A percentile compares a stretch with the other conserved stretches of the same genome.
These are phyloP conservation scores for Artibeus jamaicensis DNA, from an alignment of 2,797 vertebrate genomes.

Conservation along the genomic window DNA sequence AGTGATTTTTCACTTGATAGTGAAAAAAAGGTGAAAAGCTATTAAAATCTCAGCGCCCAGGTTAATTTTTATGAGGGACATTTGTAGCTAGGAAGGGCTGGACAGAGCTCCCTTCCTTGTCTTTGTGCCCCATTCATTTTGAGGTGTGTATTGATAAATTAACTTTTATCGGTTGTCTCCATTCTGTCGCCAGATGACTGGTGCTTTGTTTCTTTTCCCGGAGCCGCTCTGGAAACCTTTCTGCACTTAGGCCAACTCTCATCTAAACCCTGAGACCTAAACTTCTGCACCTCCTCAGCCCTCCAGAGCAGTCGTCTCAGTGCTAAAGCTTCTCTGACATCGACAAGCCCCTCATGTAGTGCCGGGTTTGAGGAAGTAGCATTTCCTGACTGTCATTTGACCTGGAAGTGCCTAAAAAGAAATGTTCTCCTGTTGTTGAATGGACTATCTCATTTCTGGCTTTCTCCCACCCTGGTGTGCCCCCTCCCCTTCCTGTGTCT, in stretches of 20 bases:
- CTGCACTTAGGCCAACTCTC: background rate
- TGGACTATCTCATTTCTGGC: background rate
- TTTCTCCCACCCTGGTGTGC: background rate
- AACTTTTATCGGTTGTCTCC: background rate
- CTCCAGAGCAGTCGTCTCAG: background rate
- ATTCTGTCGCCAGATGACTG: background rate
- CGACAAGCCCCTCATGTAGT: background rate
- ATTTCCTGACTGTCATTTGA: background rate
- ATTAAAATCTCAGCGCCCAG: background rate
- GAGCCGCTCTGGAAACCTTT: background rate
- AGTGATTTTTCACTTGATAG: too few species aligned
- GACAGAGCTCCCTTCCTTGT: too few species aligned
- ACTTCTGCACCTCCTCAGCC: background rate
- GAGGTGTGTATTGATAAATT: background rate
- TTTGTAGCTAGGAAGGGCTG: background rate
- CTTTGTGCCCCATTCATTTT: background rate
- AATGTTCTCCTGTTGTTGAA: background rate
- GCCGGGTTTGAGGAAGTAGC: background rate
- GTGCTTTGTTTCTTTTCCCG: background rate
- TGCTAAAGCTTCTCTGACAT: background rate
- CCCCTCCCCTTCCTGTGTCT: background rate
- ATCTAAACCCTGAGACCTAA: background rate
- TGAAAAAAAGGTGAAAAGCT: background rate
- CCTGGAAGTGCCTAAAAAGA: background rate
- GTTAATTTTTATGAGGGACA: background rate